Evolutionary conservation across 2,113 vertebrate genomes (phyloP).

Genomic region (Mirza zaza): DNA sequence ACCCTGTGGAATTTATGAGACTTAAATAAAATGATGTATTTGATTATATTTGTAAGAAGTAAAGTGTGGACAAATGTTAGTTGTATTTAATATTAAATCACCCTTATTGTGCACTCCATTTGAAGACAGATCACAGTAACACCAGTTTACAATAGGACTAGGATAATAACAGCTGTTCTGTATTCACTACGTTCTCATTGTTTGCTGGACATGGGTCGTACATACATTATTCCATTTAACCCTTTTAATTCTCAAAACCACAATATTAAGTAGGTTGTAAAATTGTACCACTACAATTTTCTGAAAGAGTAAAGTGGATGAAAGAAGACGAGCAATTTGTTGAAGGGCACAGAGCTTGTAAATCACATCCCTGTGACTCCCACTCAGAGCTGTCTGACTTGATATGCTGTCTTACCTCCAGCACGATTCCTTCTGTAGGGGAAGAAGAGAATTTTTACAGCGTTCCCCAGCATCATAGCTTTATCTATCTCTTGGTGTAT

Average conservation of each 20-base stretch:
- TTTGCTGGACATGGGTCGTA: background rate
- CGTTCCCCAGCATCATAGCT: background rate
- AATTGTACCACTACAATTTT: background rate
- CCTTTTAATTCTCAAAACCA: constrained; percentile 20
- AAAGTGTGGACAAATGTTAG: background rate
- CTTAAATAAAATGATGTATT: background rate
- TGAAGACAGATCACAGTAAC: background rate
- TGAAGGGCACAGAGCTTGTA: background rate
- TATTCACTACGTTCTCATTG: background rate
- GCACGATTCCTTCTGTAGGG: background rate
- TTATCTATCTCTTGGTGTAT: background rate
- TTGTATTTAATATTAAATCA: background rate
- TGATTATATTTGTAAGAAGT: background rate
- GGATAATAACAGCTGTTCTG: background rate
- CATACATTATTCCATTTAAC: background rate
- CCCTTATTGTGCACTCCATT: background rate
- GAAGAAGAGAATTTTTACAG: background rate
- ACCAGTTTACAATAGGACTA: background rate
- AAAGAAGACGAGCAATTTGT: background rate
- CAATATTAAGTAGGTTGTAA: background rate
- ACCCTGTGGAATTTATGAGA: background rate
- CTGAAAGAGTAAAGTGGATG: background rate
- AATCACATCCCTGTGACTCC: background rate
- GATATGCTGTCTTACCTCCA: background rate
- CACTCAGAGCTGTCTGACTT: background rate